Base-by-base conservation (phyloP, 1,140 invertebrate genomes). In the Gryllus bimaculatus region DNA sequence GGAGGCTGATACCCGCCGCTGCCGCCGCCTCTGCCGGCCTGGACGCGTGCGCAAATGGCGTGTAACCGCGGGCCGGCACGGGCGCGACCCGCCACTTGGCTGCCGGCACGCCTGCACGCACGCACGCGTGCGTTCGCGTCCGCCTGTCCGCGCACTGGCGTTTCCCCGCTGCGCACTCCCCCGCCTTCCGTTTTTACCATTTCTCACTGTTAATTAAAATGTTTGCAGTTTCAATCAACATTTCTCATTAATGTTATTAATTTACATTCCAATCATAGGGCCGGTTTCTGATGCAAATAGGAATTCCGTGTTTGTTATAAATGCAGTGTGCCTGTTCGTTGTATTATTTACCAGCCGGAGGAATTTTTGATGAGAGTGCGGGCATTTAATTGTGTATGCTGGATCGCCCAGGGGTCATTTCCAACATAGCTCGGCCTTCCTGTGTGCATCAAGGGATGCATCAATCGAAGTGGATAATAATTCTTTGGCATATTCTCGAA, bases 241-340 rank as follows among this genome's bases (percentile, higher is more conserved):
- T 66, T 66, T 66, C 54, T 66, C 54, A 66, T 66, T 66, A 66
- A 66, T 66, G 54, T 66, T 66, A 66, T 66, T 66, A 66, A 66
- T 66, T 66, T 66, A 66, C 54, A 66, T 66, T 13, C 54, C 54
- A 66, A 66, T 66, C 54, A 66, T 66, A 66, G 54, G 54, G 54
- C 54, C 18, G 54, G 10, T 66, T 66, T 66, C 54, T 66, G 54
- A 66, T 66, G 54, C 54, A 66, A 66, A 66, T 66, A 66, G 54
- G 54, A 66, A 66, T 66, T 66, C 18, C 54, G 54, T 39, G 54
- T 66, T 66, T 66, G 54, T 66, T 66, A 66, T 18, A 18, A 66
- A 66, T 66, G 54, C 54, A 66, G 54, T 66, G 18, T 66, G 10
- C 54, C 54, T 39, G 18, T 66, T 66, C 18, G 54, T 66, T 66